Base-by-base conservation (phyloP, 1,140 invertebrate genomes). In the Ceratoteleas bidentatus region DNA sequence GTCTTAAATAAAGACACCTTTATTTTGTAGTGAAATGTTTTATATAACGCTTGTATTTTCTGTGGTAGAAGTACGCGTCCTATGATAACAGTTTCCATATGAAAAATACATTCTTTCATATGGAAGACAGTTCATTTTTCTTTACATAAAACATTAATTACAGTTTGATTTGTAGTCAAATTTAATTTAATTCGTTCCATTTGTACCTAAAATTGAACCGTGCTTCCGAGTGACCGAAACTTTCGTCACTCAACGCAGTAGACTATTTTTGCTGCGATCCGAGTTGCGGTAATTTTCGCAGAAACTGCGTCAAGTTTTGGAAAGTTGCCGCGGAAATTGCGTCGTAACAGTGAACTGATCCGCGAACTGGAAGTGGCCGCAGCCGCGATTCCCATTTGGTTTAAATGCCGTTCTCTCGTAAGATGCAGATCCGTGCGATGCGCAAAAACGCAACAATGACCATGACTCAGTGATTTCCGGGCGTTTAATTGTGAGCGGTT, bases 281-380 rank as follows among this genome's bases (percentile, higher is more conserved):
- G 24, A 24, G 7, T 4, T 7, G 3, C 2, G 7, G 47, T 43
- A 73, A 64, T 69, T 68, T 56, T 16, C 58, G 15, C 64, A 16
- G 40, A 66, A 79, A 72, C 16, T 79, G 15, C 49, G 52, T 40
- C 61, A 65, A 70, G 53, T 65, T 78, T 62, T 56, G 34, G 24
- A 60, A 79, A 72, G 40, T 79, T 78, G 62, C 34, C 13, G 16
- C 49, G 60, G 52, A 36, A 77, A 64, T 79, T 60, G 40, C 60
- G 45, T 68, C 68, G 68, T 66, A 79, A 73, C 60, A 61, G 68
- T 54, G 47, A 61, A 79, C 57, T 68, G 64, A 69, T 68, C 49
- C 68, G 6, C 62, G 50, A 56, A 54, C 69, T 62, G 32, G 54
- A 62, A 69, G 62, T 73, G 24, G 40, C 68, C 53, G 45, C 76